A percentile compares a stretch with the other conserved stretches of the same genome.
These are phyloP conservation scores for Sepiola atlantica DNA, from an alignment of 2,888 invertebrate genomes.

Conservation along the genomic window DNA sequence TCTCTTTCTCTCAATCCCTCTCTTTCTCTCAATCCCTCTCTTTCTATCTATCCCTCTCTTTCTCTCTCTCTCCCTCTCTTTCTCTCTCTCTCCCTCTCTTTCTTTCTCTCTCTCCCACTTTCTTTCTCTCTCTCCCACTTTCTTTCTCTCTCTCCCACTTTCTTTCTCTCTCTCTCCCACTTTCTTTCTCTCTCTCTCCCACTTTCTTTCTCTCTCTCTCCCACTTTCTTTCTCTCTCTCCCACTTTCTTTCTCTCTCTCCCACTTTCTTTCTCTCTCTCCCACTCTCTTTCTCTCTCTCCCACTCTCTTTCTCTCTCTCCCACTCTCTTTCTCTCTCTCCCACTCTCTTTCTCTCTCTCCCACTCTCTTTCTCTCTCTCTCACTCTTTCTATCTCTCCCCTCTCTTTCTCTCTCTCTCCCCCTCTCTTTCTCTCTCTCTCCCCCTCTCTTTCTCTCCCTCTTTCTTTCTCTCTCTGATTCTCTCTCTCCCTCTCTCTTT, in stretches of 20 bases:
- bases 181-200: neutral
- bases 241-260: accelerated
- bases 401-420: neutral
- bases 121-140: neutral
- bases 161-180: neutral
- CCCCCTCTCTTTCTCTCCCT: neutral
- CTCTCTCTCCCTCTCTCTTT: no score
- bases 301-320: neutral
- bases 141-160: no score
- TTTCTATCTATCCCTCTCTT: no score
- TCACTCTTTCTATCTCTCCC: neutral
- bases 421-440: neutral
- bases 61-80: no score
- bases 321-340: accelerated
- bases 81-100: neutral
- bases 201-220: neutral
- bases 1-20: neutral
- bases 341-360: neutral
- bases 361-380: neutral
- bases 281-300: neutral
- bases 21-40: neutral
- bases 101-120: no score
- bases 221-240: no score
- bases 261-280: neutral
- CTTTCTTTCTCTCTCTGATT: neutral